phyloP scores from a whole-genome alignment of 2,113 vertebrate genomes.

The Tachysurus vachellii region DNA sequence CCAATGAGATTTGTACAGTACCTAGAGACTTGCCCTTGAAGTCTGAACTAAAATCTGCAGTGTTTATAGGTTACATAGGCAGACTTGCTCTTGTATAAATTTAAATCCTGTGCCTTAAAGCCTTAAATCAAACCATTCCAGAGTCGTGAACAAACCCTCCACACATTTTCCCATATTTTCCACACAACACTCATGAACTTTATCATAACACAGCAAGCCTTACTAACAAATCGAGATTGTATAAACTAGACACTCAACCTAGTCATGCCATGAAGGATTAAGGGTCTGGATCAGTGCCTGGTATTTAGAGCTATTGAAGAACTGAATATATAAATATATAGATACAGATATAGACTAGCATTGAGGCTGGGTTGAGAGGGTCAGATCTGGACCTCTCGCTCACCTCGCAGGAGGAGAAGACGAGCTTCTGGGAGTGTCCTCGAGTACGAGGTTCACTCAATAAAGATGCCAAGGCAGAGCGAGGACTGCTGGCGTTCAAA shows the following conservation, averaged over 20 bases:
- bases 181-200: not conserved
- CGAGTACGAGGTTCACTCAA: conserved; percentile 81
- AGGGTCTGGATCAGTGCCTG: not conserved
- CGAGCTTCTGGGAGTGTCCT: conserved; percentile 83
- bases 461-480: conserved; percentile 80
- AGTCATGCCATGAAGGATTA: not conserved
- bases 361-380: not conserved
- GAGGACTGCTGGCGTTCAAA: conserved; percentile 79
- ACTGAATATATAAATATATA: not conserved
- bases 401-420: conserved; percentile 90
- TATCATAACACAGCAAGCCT: not conserved
- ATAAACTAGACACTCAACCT: not conserved
- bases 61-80: not conserved
- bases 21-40: not conserved
- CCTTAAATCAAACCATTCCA: not conserved
- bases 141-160: not conserved
- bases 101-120: not conserved
- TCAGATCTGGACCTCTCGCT: conserved; percentile 58
- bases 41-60: not conserved
- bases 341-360: not conserved
- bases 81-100: not conserved
- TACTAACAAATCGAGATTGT: not conserved
- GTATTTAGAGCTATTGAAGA: not conserved
- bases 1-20: not conserved
- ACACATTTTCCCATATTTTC: not conserved